Percentiles rank a stretch among this genome's conserved stretches.
Conservation (phyloP, 2,888 invertebrate genomes). For the Hypselothyrea guttata region DNA sequence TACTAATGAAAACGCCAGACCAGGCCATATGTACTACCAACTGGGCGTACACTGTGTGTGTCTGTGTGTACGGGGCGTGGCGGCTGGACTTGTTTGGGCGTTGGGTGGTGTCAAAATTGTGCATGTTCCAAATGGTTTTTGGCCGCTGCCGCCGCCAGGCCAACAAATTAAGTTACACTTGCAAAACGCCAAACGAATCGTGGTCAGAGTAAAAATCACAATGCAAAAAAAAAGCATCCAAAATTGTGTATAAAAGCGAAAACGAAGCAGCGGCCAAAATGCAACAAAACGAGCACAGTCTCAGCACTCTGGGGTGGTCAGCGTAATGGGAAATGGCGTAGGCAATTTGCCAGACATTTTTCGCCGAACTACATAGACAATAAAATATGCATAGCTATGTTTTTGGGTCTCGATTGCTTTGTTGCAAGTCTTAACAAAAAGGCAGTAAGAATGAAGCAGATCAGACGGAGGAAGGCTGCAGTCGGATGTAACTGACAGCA, state of each 20-base stretch:
- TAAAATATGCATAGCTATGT: constrained; percentile 73
- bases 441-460: too few relatives aligned
- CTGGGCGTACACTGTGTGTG: constrained; percentile 35
- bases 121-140: constrained; percentile 70
- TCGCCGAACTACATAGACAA: constrained; percentile 29
- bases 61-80: not conserved
- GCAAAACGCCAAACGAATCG: constrained; percentile 62
- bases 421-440: too few relatives aligned
- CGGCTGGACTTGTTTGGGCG: constrained; percentile 1
- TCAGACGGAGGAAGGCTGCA: too few relatives aligned
- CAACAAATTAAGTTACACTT: constrained; percentile 72
- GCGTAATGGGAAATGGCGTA: constrained; percentile 20
- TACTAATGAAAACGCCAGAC: constrained; percentile 69
- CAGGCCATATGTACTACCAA: constrained; percentile 59
- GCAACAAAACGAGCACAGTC: constrained; percentile 6
- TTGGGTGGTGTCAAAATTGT: constrained; percentile 67
- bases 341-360: constrained; percentile 43
- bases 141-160: constrained; percentile 26
- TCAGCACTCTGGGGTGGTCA: constrained; percentile 10
- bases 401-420: constrained; percentile 43
- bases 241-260: not conserved
- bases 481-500: too few relatives aligned
- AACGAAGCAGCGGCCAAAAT: not conserved
- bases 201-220: constrained; percentile 21
- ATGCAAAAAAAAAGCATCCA: not conserved